Base-by-base conservation (phyloP, 2,888 invertebrate species). In the Phalangium opilio region DNA sequence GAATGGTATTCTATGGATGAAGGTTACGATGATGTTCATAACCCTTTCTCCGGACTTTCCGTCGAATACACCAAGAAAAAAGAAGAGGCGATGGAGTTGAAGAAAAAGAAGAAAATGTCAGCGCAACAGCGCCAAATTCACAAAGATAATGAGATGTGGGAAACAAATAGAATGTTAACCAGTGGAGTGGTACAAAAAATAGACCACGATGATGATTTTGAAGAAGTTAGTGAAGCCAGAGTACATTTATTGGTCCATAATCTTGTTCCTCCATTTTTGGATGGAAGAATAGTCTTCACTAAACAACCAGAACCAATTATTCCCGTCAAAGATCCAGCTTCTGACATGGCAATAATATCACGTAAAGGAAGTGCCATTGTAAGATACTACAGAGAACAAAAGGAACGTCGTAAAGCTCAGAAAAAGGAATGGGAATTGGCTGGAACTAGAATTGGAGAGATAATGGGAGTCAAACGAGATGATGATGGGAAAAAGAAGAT, bases 251-350 rank as follows among this genome's bases (percentile, higher is more conserved):
- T 96, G 7, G 96, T 99, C 0, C 93, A 95, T 66, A 96, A 99
- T 64, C 90, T 96, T 49, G 87, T 98, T 7, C 98, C 98, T 0
- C 98, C 98, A 0, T 99, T 99, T 69, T 73, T 98, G 2, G 98
- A 99, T 67, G 98, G 98, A 0, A 75, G 98, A 47, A 96, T 98
- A 57, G 93, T 96, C 1, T 99, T 98, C 67, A 99, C 98, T 0
- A 98, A 96, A 62, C 96, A 98, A 65, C 91, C 91, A 0, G 95
- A 96, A 63, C 96, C 96, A 1, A 90, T 98, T n/a, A 81, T 98
- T 61, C 96, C 96, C 12, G 87, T 90, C 27, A 70, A 75, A 61
- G 98, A 98, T 68, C 86, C 95, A 0, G 93, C 93, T 2, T 86
- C 87, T 0, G 96, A 99, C 61, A 91, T 99, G 90, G 98, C 98